Conservation (phyloP, 2,797 vertebrate genomes). For the Carduelis carduelis region DNA sequence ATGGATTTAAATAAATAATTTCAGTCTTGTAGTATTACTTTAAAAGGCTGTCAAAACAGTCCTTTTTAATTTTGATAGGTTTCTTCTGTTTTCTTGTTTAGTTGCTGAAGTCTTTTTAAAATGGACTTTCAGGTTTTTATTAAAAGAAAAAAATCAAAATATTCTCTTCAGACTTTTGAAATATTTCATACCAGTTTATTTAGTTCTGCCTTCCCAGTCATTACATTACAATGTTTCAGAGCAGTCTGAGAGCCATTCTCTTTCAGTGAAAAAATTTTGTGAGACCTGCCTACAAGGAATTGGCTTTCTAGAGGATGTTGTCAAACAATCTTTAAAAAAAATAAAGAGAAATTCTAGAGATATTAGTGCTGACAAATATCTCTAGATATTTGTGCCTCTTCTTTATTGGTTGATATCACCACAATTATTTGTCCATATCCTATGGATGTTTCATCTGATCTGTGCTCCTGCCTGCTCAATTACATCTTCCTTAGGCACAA, state of each 20-base stretch:
- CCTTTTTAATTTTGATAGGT: neutral
- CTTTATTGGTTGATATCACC: neutral
- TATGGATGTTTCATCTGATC: neutral
- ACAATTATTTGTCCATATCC: neutral
- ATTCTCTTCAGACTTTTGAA: neutral
- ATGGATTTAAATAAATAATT: neutral
- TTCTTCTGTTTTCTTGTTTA: neutral
- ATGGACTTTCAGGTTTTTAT: neutral
- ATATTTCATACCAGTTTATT: neutral
- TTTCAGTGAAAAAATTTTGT: neutral
- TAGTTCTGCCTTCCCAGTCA: neutral
- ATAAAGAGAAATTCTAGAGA: neutral
- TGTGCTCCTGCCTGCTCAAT: neutral
- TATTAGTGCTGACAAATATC: neutral
- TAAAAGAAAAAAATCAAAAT: neutral
- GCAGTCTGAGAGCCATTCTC: neutral
- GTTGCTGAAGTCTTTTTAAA: neutral
- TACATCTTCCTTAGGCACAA: neutral
- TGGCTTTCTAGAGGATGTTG: neutral
- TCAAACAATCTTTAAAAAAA: neutral
- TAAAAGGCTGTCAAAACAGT: neutral
- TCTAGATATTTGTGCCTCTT: neutral
- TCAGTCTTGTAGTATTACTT: neutral
- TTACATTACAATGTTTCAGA: neutral
- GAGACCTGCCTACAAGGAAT: neutral